These are phyloP conservation scores for Orius laevigatus DNA, from an alignment of 1,140 invertebrate genomes.

Conservation along the genomic window DNA sequence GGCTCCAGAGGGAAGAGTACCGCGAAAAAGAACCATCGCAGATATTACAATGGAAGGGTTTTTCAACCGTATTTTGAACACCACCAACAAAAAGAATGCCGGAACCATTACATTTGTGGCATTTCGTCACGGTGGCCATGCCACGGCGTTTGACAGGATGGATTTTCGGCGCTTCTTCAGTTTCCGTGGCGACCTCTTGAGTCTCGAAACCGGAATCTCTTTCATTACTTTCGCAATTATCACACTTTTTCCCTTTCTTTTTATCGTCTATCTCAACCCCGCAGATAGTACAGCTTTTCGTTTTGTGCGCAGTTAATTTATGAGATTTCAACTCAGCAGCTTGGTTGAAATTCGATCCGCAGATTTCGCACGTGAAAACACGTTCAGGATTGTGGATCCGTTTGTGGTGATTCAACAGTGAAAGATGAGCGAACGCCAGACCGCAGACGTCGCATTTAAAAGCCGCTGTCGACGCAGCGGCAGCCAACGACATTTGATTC, in stretches of 20 bases:
- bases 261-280: constrained; percentile 27
- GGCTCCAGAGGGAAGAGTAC: constrained; percentile 71
- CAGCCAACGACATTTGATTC: constrained; percentile 37
- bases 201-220: constrained; percentile 9
- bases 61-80: constrained; percentile 33
- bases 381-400: constrained; percentile 40
- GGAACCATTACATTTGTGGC: constrained; percentile 72
- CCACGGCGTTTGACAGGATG: constrained; percentile 63
- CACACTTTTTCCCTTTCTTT: constrained; percentile 25
- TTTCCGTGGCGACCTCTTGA: constrained; percentile 11
- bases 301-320: constrained; percentile 19
- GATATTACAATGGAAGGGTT: constrained; percentile 73
- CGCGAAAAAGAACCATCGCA: constrained; percentile 42
- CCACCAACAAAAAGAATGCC: constrained; percentile 63
- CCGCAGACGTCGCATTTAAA: constrained; percentile 76
- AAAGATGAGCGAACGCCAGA: constrained; percentile 60
- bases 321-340: constrained; percentile 24
- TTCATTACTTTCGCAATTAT: constrained; percentile 18
- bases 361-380: constrained; percentile 23
- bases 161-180: constrained; percentile 23
- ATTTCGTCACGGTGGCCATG: constrained; percentile 64
- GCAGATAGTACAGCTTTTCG: constrained; percentile 30
- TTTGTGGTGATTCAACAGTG: constrained; percentile 63
- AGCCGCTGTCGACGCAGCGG: constrained; percentile 56
- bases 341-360: constrained; percentile 22